Evolutionary conservation across 2,888 invertebrate genomes (phyloP).

Genomic region (Polyommatus iphigenia): DNA sequence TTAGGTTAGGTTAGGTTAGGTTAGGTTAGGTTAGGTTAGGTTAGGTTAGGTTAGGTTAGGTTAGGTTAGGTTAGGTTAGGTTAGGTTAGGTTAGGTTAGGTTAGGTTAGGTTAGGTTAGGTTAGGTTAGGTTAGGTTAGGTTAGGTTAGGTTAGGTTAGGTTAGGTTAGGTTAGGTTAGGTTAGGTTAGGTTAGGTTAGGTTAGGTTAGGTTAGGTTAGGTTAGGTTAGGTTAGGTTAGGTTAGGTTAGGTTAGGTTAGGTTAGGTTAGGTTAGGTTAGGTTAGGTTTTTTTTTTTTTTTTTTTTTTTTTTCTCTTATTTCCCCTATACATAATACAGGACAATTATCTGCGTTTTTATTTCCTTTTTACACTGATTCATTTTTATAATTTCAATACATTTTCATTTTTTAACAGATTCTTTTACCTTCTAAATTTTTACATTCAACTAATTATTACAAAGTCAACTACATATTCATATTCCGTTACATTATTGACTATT

Average conservation of each 20-base stretch:
- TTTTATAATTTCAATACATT: too few species aligned
- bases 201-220: slow-evolving; percentile 38
- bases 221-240: slow-evolving; percentile 38
- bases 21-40: background rate
- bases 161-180: background rate
- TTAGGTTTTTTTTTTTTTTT: too few species aligned
- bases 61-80: slow-evolving; percentile 38
- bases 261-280: too few species aligned
- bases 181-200: slow-evolving; percentile 37
- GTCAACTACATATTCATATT: too few species aligned
- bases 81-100: background rate
- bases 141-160: background rate
- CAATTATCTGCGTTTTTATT: too few species aligned
- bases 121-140: background rate
- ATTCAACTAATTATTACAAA: too few species aligned
- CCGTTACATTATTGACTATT: too few species aligned
- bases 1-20: slow-evolving; percentile 30
- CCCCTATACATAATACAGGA: too few species aligned
- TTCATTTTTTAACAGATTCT: too few species aligned
- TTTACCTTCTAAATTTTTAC: too few species aligned
- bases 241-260: background rate
- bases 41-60: slow-evolving; percentile 33
- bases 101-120: slow-evolving; percentile 1
- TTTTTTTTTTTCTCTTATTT: too few species aligned
- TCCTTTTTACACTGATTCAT: too few species aligned